Percentiles rank a stretch among this genome's conserved stretches.
phyloP scores from a whole-genome alignment of 2,888 invertebrate genomes.

The Ophion ventricosus region DNA sequence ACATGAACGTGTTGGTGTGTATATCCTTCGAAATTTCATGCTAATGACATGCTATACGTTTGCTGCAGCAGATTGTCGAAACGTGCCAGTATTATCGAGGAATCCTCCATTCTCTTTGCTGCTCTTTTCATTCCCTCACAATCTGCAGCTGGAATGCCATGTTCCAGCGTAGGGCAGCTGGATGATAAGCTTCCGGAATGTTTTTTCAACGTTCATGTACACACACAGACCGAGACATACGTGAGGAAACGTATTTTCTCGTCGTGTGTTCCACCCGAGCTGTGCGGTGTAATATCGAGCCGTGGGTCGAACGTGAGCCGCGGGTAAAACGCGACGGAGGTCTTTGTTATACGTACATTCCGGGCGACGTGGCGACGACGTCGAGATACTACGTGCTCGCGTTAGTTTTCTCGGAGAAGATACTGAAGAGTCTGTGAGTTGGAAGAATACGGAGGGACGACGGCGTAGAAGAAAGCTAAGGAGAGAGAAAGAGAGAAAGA shows the following conservation, averaged over 20 bases:
- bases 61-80: constrained; percentile 29
- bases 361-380: constrained; percentile 57
- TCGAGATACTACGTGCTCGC: constrained; percentile 68
- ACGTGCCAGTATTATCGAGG: constrained; percentile 44
- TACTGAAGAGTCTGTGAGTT: constrained; percentile 13
- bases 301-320: constrained; percentile 67
- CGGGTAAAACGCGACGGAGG: constrained; percentile 59
- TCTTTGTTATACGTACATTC: constrained; percentile 66
- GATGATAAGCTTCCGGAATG: constrained; percentile 43
- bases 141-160: constrained; percentile 7
- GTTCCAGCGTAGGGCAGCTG: constrained; percentile 25
- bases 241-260: constrained; percentile 34
- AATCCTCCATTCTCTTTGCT: constrained; percentile 24
- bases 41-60: constrained; percentile 10
- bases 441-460: not conserved
- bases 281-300: constrained; percentile 64
- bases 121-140: constrained; percentile 27
- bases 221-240: constrained; percentile 45
- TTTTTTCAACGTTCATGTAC: constrained; percentile 21
- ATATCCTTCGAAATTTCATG: constrained; percentile 1
- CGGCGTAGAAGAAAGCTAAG: constrained; percentile 8
- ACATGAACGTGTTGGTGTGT: not conserved
- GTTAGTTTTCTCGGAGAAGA: constrained; percentile 49
- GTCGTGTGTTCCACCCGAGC: constrained; percentile 29
- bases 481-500: not conserved